These are phyloP conservation scores for Galaxea fascicularis DNA, from an alignment of 92 coral and sea anemone species.

Conservation along the genomic window DNA sequence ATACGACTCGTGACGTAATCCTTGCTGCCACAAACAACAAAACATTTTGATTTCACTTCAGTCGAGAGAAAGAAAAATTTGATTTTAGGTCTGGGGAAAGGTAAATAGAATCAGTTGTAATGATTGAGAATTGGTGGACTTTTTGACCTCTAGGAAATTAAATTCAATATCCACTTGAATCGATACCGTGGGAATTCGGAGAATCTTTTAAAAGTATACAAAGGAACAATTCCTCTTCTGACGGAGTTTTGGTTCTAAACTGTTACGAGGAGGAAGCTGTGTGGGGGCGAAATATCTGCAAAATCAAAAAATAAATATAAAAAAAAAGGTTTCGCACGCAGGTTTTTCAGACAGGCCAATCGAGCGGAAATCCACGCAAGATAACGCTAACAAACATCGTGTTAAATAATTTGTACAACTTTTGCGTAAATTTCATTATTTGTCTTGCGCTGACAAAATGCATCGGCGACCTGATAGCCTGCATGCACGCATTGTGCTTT, in stretches of 20 bases:
- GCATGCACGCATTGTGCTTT: not conserved
- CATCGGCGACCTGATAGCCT: not conserved
- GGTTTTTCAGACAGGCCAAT: not conserved
- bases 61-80: not conserved
- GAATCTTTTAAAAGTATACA: not conserved
- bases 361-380: conserved; percentile 3
- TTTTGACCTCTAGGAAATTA: not conserved
- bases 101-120: not conserved
- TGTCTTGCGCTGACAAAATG: not conserved
- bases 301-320: not conserved
- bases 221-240: not conserved
- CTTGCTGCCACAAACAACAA: not conserved
- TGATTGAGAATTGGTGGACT: not conserved
- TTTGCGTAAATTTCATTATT: no score
- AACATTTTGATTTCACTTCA: not conserved
- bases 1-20: not conserved
- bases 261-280: not conserved
- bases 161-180: conserved; percentile 10
- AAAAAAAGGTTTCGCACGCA: not conserved
- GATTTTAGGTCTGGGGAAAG: no score
- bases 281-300: not conserved
- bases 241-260: not conserved
- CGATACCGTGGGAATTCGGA: conserved; percentile 27
- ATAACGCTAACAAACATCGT: conserved; percentile 1
- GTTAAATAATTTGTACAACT: not conserved